Percentiles rank a stretch among this genome's conserved stretches.
Conservation (phyloP, 2,113 vertebrate genomes). For the Epinephelus lanceolatus region DNA sequence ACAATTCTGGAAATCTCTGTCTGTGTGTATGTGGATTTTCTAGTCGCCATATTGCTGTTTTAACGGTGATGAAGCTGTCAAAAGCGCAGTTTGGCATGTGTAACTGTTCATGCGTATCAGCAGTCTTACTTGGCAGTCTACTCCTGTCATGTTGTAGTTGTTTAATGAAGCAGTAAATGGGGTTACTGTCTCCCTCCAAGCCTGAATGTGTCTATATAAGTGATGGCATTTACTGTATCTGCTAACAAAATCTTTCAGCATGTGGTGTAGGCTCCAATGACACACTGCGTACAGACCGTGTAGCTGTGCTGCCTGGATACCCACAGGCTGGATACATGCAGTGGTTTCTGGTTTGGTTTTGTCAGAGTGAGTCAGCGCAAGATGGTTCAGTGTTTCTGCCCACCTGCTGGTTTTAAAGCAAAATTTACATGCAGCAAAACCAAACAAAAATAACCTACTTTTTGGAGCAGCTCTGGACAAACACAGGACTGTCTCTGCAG, state of each 20-base stretch:
- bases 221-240: constrained; percentile 35
- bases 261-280: constrained; percentile 19
- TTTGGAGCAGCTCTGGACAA: not conserved
- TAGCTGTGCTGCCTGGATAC: not conserved
- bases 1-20: not conserved
- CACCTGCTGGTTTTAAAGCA: constrained; percentile 23
- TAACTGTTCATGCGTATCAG: constrained; percentile 1
- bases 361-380: not conserved
- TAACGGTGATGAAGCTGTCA: constrained; percentile 16
- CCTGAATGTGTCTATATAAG: not conserved
- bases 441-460: not conserved
- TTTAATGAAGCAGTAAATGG: constrained; percentile 63
- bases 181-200: constrained; percentile 32
- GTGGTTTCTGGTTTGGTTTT: not conserved
- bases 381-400: not conserved
- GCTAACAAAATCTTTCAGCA: not conserved
- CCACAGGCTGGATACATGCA: not conserved
- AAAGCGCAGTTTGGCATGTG: not conserved
- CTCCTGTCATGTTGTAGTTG: constrained; percentile 35
- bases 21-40: not conserved
- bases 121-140: constrained; percentile 3
- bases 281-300: not conserved
- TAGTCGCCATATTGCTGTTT: not conserved
- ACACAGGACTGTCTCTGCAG: not conserved
- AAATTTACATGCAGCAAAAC: not conserved